A percentile compares a stretch with the other conserved stretches of the same genome.
Evolutionary conservation across 2,797 vertebrate species (phyloP).

Genomic region (Mormyrus proboscirostris): DNA sequence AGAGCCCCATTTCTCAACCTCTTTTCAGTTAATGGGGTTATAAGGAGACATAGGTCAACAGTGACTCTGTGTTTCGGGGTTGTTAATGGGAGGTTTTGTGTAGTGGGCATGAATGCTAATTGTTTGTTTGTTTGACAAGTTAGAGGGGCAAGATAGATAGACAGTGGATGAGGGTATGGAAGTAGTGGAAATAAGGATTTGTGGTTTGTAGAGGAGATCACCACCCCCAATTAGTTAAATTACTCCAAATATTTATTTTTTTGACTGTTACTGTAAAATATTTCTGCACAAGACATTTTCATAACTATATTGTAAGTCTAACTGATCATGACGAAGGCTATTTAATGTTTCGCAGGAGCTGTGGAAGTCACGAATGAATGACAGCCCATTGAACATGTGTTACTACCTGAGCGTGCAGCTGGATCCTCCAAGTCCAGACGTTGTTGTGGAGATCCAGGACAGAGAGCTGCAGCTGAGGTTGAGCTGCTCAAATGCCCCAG

Average conservation of each 20-base stretch:
- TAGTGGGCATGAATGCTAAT: not conserved
- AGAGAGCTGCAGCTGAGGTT: conserved; percentile 24
- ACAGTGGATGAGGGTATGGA: not conserved
- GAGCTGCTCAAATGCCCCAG: not conserved
- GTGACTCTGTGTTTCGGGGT: not conserved
- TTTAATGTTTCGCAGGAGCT: conserved; percentile 49
- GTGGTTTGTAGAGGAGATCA: not conserved
- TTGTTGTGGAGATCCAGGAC: conserved; percentile 17
- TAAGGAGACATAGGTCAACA: not conserved
- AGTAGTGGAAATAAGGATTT: not conserved
- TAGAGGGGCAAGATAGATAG: not conserved
- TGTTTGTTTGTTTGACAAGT: not conserved
- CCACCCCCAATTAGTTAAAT: not conserved
- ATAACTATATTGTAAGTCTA: not conserved
- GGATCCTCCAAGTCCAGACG: conserved; percentile 28
- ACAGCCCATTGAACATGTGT: conserved; percentile 50
- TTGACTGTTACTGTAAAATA: not conserved
- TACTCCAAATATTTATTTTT: not conserved
- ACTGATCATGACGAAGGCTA: not conserved
- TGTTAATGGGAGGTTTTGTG: not conserved
- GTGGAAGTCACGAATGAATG: conserved; percentile 68
- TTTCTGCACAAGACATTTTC: not conserved
- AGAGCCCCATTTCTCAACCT: not conserved
- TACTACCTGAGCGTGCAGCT: conserved; percentile 56
- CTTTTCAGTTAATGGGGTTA: not conserved